Evolutionary conservation across 2,113 vertebrate genomes (phyloP).

Genomic region (Elanus axillaris): DNA sequence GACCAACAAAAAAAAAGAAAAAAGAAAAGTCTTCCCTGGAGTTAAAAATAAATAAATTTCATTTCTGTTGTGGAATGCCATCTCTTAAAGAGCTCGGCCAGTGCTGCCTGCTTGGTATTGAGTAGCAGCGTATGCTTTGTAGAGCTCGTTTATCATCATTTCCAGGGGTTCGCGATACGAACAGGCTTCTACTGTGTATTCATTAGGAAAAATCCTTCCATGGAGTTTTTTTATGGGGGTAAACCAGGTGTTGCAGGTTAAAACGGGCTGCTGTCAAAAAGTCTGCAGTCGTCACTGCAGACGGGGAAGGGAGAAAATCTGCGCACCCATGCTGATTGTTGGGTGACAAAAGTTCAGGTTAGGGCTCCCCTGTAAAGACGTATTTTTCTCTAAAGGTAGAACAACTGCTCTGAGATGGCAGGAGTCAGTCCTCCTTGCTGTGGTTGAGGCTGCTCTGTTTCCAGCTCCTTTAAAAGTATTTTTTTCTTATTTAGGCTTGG

Average conservation of each 20-base stretch:
- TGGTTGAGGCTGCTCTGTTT: not conserved
- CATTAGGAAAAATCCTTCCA: conserved; percentile 34
- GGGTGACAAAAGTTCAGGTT: not conserved
- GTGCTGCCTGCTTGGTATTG: conserved; percentile 6
- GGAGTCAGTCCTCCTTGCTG: not conserved
- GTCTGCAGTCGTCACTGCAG: not conserved
- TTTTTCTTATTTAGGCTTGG: not conserved
- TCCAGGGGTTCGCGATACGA: not conserved
- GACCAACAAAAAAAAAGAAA: not conserved
- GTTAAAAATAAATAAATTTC: conserved; percentile 7
- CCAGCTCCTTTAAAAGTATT: not conserved
- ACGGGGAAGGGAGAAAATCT: not conserved
- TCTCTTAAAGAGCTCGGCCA: not conserved
- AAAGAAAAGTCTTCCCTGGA: not conserved
- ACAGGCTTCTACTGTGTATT: conserved; percentile 27
- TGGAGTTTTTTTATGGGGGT: not conserved
- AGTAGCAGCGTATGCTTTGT: conserved; percentile 7
- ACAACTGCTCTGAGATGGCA: not conserved
- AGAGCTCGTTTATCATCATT: conserved; percentile 20
- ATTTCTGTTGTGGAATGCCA: conserved; percentile 2
- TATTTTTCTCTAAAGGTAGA: not conserved
- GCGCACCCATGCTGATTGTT: not conserved
- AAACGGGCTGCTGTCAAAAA: not conserved
- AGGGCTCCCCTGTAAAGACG: not conserved
- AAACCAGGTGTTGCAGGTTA: not conserved